A percentile compares a stretch with the other conserved stretches of the same genome.
Conservation (phyloP, 2,113 vertebrate species). For the Cephalopholis sonnerati region DNA sequence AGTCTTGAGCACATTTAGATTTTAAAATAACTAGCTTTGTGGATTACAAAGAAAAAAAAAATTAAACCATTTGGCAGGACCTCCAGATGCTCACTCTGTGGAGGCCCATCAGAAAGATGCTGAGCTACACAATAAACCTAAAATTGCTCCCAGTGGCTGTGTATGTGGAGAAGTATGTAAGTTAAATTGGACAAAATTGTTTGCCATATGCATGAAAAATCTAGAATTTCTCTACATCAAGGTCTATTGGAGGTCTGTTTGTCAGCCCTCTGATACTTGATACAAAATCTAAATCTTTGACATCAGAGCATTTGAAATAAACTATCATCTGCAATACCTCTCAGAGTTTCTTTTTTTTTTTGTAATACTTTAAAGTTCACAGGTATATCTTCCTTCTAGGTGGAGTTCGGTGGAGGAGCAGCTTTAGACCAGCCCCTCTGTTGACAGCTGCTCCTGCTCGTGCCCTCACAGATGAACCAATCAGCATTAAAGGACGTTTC, state of each 20-base stretch:
- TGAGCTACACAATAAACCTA: background rate
- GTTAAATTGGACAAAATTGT: background rate
- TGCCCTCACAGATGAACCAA: conserved; percentile 69
- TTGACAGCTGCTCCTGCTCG: conserved; percentile 66
- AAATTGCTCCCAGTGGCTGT: background rate
- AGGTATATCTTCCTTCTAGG: conserved; percentile 18
- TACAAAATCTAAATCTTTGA: background rate
- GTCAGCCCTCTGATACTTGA: background rate
- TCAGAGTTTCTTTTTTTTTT: background rate
- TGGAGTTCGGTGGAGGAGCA: conserved; percentile 56
- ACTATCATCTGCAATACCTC: background rate
- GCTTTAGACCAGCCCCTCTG: conserved; percentile 46
- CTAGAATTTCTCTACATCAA: too few relatives aligned
- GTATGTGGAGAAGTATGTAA: background rate
- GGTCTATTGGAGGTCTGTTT: background rate
- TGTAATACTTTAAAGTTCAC: background rate
- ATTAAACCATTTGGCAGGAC: too few relatives aligned
- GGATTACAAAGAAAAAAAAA: too few relatives aligned
- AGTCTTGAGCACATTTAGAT: too few relatives aligned
- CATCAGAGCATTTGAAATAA: background rate
- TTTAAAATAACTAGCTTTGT: too few relatives aligned
- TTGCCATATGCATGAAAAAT: background rate
- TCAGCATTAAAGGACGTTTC: conserved; percentile 58
- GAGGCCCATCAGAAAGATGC: too few relatives aligned
- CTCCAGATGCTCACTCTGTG: too few relatives aligned